Evolutionary conservation across 2,888 invertebrate species (phyloP).

Genomic region (Escarpia spicata): DNA sequence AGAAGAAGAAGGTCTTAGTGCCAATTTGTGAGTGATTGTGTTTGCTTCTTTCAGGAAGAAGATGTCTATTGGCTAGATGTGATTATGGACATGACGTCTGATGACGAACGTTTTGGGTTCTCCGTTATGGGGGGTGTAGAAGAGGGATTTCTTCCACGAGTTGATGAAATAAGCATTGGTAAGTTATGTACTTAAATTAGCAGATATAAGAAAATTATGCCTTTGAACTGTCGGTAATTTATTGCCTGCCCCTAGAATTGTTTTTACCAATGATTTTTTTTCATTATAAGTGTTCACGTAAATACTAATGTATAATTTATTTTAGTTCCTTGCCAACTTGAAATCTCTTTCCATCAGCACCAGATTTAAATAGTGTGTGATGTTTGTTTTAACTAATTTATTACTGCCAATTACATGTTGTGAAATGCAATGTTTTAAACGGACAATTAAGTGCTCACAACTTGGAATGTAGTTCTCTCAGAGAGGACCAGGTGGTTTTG

Average conservation of each 20-base stretch:
- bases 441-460: too few species aligned
- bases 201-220: background rate
- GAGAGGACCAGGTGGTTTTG: background rate
- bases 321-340: too few species aligned
- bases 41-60: background rate
- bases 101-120: slow-evolving; percentile 65
- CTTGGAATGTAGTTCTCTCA: background rate
- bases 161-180: slow-evolving; percentile 66
- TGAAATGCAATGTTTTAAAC: too few species aligned
- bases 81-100: slow-evolving; percentile 48
- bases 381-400: too few species aligned
- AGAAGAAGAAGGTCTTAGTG: background rate
- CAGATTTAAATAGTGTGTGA: too few species aligned
- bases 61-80: background rate
- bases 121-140: slow-evolving; percentile 66
- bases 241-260: background rate
- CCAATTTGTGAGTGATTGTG: background rate
- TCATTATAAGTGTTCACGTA: too few species aligned
- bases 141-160: slow-evolving; percentile 64
- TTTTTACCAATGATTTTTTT: background rate
- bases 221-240: background rate
- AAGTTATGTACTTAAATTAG: slow-evolving; percentile 35
- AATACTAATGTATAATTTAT: too few species aligned
- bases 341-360: too few species aligned
- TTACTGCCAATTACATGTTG: too few species aligned